Base-by-base conservation (phyloP, 2,113 vertebrate genomes). In the Thunnus thynnus region DNA sequence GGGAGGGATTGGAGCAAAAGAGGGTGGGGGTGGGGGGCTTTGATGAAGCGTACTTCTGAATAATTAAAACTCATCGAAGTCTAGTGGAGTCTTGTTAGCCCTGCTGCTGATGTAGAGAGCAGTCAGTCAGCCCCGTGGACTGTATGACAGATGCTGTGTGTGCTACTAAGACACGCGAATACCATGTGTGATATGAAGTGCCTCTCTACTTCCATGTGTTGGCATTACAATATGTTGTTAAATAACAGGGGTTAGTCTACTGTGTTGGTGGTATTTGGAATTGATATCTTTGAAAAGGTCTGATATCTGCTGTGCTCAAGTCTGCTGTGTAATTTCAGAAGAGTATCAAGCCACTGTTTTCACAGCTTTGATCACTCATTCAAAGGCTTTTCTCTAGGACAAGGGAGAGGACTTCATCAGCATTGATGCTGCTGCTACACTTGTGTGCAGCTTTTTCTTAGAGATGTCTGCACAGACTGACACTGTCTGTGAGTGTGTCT, bases 21-120 rank as follows among this genome's bases (percentile, higher is more conserved):
- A 10, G 17, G 44, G 22, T 30, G 72, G 64, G 50, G 36, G 36
- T 0, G 36, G 36, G 36, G 36, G 36, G 36, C 36, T 41, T 89
- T 58, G 17, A 80, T 86, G 82, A 83, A 83, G 78, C 74, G 20
- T 62, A 78, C 83, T 81, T 63, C 58, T 84, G 78, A 89, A 90
- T 89, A 91, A 92, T 91, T 90, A 85, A 81, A 92, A 87, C 68
- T 85, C 72, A 87, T 74, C 50, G 32, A 55, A 57, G 82, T 69
- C 58, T 70, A 51, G 69, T 63, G 55, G 58, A 76, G 63, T 47
- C 36, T 64, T 63, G 79, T 78, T 27, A 51, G 78, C 56, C 3
- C 41, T 77, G 73, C 64, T 76, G 77, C 73, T 75, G 78, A 65
- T 52, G 62, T 72, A 68, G 68, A 46, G 50, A 69, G 72, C 72